Evolutionary conservation across 2,888 invertebrate genomes (phyloP).

Genomic region (Noctua janthina): DNA sequence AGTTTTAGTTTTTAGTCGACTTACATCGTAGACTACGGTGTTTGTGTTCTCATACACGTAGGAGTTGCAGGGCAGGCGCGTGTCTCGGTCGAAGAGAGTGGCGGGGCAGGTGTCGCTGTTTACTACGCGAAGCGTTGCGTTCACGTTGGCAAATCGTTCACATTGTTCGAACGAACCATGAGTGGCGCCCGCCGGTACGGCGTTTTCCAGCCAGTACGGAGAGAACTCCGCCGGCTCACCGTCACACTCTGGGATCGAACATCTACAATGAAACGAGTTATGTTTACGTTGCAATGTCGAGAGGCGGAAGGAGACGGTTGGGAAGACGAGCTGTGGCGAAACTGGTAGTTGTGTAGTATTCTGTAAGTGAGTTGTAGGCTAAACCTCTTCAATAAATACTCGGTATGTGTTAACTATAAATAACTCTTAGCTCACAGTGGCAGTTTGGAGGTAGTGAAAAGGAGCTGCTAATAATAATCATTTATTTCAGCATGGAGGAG

Average conservation of each 20-base stretch:
- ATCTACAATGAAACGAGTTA: conserved; percentile 67
- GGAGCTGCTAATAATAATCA: not conserved
- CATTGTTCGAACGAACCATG: conserved; percentile 79
- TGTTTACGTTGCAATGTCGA: not conserved
- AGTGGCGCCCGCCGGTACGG: conserved; percentile 72
- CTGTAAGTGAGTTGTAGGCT: not conserved
- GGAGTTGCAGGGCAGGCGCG: conserved; percentile 71
- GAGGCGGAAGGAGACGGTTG: not conserved
- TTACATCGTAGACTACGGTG: conserved; percentile 83
- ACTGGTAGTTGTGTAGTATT: not conserved
- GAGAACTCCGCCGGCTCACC: conserved; percentile 71
- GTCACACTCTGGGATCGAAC: conserved; percentile 80
- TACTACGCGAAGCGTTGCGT: conserved; percentile 27
- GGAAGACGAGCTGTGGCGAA: not conserved
- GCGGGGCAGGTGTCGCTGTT: conserved; percentile 73
- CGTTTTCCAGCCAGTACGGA: conserved; percentile 85
- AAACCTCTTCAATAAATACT: not conserved
- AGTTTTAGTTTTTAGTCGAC: conserved; percentile 55
- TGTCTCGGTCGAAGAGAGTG: conserved; percentile 73
- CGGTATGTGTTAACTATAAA: not conserved
- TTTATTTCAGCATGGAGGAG: not conserved
- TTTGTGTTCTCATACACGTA: conserved; percentile 79
- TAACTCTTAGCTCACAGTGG: not conserved
- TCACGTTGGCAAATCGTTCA: conserved; percentile 76
- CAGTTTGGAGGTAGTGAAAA: not conserved